Conservation (phyloP, 2,888 invertebrate species). For the Pycnomerus fuliginosus region DNA sequence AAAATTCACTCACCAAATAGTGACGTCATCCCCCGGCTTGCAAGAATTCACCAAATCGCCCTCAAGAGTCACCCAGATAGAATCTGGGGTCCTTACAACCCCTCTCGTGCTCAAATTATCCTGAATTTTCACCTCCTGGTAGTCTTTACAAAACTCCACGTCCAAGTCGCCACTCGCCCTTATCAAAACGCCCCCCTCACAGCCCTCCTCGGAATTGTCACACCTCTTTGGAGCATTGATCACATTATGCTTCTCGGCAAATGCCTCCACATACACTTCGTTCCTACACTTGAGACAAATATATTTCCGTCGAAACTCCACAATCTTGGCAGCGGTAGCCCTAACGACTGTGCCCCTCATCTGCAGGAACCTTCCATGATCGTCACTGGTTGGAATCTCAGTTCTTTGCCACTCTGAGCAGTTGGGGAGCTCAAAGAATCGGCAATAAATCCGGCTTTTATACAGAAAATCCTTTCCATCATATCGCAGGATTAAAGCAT, state of each 20-base stretch:
- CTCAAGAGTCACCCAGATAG: constrained; percentile 76
- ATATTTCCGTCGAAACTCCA: constrained; percentile 74
- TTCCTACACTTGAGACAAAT: constrained; percentile 76
- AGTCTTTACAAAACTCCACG: constrained; percentile 71
- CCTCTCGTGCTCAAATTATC: constrained; percentile 74
- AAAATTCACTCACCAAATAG: constrained; percentile 77
- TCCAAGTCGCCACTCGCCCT: constrained; percentile 59
- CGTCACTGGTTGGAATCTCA: constrained; percentile 68
- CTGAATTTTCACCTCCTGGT: constrained; percentile 84
- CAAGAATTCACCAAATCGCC: constrained; percentile 85
- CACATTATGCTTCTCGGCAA: constrained; percentile 58
- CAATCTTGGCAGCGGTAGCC: constrained; percentile 71
- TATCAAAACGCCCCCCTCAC: constrained; percentile 58
- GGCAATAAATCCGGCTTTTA: constrained; percentile 67
- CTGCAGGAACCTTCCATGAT: constrained; percentile 71
- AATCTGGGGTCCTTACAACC: constrained; percentile 71
- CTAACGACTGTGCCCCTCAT: constrained; percentile 80
- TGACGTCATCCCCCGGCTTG: constrained; percentile 86
- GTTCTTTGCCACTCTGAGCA: constrained; percentile 68
- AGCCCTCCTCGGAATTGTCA: constrained; percentile 59
- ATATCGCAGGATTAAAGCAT: constrained; percentile 53
- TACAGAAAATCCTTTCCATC: constrained; percentile 49
- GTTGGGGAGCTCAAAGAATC: constrained; percentile 67
- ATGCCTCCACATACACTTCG: constrained; percentile 64
- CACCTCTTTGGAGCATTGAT: constrained; percentile 57